A percentile compares a stretch with the other conserved stretches of the same genome.
Conservation (phyloP, 2,113 vertebrate species). For the Tenebrosternarchus preto region DNA sequence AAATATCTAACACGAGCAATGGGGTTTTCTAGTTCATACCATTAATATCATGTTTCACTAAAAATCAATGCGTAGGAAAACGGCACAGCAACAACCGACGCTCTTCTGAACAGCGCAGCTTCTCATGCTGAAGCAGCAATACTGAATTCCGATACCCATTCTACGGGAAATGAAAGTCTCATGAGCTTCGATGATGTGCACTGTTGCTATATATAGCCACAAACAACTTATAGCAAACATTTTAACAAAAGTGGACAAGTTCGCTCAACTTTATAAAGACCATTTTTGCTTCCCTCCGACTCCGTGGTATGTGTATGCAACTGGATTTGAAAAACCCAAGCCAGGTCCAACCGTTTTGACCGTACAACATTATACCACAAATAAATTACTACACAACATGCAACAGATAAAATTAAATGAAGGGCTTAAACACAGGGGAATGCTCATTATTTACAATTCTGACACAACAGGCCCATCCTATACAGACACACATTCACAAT, state of each 20-base stretch:
- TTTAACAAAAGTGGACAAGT: not conserved
- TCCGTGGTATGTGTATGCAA: not conserved
- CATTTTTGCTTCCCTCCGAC: not conserved
- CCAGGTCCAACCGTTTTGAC: not conserved
- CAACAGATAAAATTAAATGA: slow-evolving; percentile 37
- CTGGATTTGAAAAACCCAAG: not conserved
- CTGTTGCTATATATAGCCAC: slow-evolving; percentile 13
- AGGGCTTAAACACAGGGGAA: slow-evolving; percentile 31
- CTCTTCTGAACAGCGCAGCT: not conserved
- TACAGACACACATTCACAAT: slow-evolving; percentile 48
- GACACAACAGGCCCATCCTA: slow-evolving; percentile 23
- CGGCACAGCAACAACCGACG: slow-evolving; percentile 3
- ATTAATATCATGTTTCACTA: slow-evolving; percentile 4
- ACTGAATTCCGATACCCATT: slow-evolving; percentile 1
- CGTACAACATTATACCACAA: slow-evolving; percentile 4
- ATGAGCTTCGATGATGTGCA: not conserved
- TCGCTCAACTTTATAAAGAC: not conserved
- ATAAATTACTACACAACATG: slow-evolving; percentile 53
- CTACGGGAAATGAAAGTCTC: slow-evolving; percentile 5
- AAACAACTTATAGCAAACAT: slow-evolving; percentile 7
- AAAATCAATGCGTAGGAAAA: not conserved
- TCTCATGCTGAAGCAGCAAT: slow-evolving; percentile 28
- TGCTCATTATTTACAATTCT: slow-evolving; percentile 60
- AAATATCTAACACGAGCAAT: slow-evolving; percentile 3
- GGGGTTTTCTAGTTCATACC: not conserved